These are phyloP conservation scores for Hypomesus transpacificus DNA, from an alignment of 2,113 vertebrate genomes.

Conservation along the genomic window DNA sequence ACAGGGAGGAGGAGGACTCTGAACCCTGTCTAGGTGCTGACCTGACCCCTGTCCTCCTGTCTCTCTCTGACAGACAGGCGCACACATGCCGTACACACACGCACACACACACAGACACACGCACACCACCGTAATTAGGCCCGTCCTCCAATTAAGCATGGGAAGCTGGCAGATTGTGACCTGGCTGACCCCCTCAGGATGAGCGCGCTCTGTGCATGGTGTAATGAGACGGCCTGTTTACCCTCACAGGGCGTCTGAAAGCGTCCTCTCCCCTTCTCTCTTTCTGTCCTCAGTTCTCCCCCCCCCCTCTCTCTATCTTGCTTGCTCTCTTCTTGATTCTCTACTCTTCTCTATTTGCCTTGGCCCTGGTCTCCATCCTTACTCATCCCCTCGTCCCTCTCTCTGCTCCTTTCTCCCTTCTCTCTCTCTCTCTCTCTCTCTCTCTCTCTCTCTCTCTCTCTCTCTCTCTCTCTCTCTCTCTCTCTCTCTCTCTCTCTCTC, in stretches of 20 bases:
- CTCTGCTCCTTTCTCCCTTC: too few species aligned
- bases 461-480: too few species aligned
- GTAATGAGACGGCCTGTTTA: conserved; percentile 65
- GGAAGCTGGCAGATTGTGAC: conserved; percentile 63
- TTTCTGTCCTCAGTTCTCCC: background rate
- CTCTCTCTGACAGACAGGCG: conserved; percentile 13
- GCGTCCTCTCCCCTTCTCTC: background rate
- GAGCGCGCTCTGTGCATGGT: conserved; percentile 40
- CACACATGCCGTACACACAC: background rate
- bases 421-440: too few species aligned
- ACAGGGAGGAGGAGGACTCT: conserved; percentile 14
- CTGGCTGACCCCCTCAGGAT: conserved; percentile 50
- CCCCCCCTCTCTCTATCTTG: too few species aligned
- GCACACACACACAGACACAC: background rate
- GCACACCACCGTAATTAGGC: conserved; percentile 51
- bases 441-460: too few species aligned
- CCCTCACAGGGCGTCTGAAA: background rate
- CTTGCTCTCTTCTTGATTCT: too few species aligned
- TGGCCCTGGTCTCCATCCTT: too few species aligned
- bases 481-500: too few species aligned
- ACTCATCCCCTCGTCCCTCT: too few species aligned
- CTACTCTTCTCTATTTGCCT: too few species aligned
- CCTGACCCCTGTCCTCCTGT: conserved; percentile 32
- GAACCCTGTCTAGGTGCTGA: conserved; percentile 29
- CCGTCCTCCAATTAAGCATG: conserved; percentile 64